phyloP scores from a whole-genome alignment of 64 coral and sea anemone species.

The Porites lutea region DNA sequence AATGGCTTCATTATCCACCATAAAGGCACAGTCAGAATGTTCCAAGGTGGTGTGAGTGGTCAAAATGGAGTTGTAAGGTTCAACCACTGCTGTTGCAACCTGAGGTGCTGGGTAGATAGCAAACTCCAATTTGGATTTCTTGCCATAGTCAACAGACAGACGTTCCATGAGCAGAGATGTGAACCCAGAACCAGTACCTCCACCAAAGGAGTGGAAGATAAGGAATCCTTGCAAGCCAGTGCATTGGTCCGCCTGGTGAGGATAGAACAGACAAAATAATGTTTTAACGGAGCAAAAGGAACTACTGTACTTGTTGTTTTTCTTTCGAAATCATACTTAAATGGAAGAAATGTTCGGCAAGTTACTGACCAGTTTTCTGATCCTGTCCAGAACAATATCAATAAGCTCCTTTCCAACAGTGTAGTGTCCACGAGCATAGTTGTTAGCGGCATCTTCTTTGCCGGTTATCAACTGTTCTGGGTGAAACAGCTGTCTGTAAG shows the following conservation, averaged over 20 bases:
- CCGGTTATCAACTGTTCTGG: constrained; percentile 41
- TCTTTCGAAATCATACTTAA: too few relatives aligned
- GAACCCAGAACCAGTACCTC: constrained; percentile 27
- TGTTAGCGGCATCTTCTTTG: constrained; percentile 56
- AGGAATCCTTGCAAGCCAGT: constrained; percentile 60
- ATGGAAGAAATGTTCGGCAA: not conserved
- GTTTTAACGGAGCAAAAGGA: not conserved
- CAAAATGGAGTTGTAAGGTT: constrained; percentile 57
- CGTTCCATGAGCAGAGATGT: constrained; percentile 33
- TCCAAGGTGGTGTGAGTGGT: constrained; percentile 45
- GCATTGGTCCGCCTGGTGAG: constrained; percentile 32
- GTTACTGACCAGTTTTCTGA: constrained; percentile 29
- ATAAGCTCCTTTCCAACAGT: constrained; percentile 51
- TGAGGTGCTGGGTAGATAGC: constrained; percentile 48
- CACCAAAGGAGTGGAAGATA: constrained; percentile 57
- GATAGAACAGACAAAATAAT: not conserved
- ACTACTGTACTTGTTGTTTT: not conserved
- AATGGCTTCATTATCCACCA: constrained; percentile 35
- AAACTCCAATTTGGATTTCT: constrained; percentile 58
- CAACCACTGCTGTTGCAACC: constrained; percentile 39
- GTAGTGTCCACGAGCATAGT: constrained; percentile 53
- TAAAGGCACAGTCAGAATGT: constrained; percentile 41
- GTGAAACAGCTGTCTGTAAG: constrained; percentile 49
- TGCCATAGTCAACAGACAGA: constrained; percentile 34
- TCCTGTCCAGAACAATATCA: constrained; percentile 26